phyloP scores from a whole-genome alignment of 2,888 invertebrate genomes.

The Gnatocerus cornutus region DNA sequence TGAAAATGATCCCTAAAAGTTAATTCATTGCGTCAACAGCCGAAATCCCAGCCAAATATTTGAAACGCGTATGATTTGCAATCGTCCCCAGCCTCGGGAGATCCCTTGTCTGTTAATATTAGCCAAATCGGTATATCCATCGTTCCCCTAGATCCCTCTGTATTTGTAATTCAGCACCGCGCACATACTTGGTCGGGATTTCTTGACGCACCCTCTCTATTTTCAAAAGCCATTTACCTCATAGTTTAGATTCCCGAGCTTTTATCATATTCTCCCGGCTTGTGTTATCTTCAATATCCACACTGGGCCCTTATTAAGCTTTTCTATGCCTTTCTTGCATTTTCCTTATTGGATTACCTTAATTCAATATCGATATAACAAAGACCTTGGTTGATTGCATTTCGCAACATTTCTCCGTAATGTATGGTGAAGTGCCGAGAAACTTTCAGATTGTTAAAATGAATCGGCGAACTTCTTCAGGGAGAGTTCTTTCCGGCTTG shows the following conservation, averaged over 20 bases:
- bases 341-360: constrained; percentile 57
- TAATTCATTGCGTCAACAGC: constrained; percentile 28
- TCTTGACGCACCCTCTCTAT: constrained; percentile 49
- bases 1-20: neutral
- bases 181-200: constrained; percentile 47
- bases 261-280: constrained; percentile 52
- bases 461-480: constrained; percentile 14
- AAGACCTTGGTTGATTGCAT: constrained; percentile 44
- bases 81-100: constrained; percentile 18
- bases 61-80: constrained; percentile 21
- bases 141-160: constrained; percentile 30
- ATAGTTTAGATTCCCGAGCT: constrained; percentile 51
- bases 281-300: constrained; percentile 56
- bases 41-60: constrained; percentile 21
- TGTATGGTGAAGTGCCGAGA: constrained; percentile 21
- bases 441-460: constrained; percentile 23
- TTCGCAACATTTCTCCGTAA: constrained; percentile 17
- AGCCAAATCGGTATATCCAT: constrained; percentile 44
- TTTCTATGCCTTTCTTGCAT: constrained; percentile 46
- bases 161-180: constrained; percentile 49
- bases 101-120: constrained; percentile 42
- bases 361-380: constrained; percentile 57
- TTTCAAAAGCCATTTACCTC: constrained; percentile 56
- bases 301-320: constrained; percentile 54
- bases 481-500: constrained; percentile 2